Percentiles rank a stretch among this genome's conserved stretches.
Evolutionary conservation across 2,888 invertebrate genomes (phyloP).

Genomic region (Euplexia lucipara): DNA sequence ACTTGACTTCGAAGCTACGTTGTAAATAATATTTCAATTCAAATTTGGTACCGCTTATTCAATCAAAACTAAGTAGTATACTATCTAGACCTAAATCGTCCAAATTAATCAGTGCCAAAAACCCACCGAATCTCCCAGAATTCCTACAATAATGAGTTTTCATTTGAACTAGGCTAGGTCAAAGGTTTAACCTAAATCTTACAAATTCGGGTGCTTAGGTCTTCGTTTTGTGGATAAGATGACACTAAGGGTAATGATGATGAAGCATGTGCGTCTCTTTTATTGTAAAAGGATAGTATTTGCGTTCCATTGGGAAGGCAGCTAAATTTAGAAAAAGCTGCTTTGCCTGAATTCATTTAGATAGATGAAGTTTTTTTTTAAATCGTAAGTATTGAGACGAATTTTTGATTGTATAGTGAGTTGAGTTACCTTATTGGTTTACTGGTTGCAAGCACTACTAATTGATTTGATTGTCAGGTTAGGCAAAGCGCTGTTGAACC

Average conservation of each 20-base stretch:
- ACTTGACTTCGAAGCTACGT: too few species aligned
- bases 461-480: too few species aligned
- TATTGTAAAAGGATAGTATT: slow-evolving; percentile 41
- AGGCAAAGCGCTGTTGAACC: too few species aligned
- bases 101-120: slow-evolving; percentile 32
- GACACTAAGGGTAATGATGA: slow-evolving; percentile 51
- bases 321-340: not conserved
- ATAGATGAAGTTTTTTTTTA: not conserved
- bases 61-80: not conserved
- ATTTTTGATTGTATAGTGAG: not conserved
- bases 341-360: not conserved
- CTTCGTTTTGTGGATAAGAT: slow-evolving; percentile 55
- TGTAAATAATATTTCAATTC: not conserved
- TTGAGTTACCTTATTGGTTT: too few species aligned
- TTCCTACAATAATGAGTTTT: slow-evolving; percentile 37
- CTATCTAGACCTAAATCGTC: slow-evolving; percentile 20
- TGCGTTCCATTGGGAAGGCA: slow-evolving; percentile 7
- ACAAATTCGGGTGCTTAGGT: slow-evolving; percentile 53
- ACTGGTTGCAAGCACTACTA: too few species aligned
- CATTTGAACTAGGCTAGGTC: slow-evolving; percentile 43
- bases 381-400: too few species aligned
- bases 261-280: slow-evolving; percentile 35
- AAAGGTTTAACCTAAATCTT: slow-evolving; percentile 44
- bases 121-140: slow-evolving; percentile 9
- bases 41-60: not conserved